Evolutionary conservation across 2,888 invertebrate genomes (phyloP), one percentile per base, ranked within the genome.

Genomic region (Apamea anceps): DNA sequence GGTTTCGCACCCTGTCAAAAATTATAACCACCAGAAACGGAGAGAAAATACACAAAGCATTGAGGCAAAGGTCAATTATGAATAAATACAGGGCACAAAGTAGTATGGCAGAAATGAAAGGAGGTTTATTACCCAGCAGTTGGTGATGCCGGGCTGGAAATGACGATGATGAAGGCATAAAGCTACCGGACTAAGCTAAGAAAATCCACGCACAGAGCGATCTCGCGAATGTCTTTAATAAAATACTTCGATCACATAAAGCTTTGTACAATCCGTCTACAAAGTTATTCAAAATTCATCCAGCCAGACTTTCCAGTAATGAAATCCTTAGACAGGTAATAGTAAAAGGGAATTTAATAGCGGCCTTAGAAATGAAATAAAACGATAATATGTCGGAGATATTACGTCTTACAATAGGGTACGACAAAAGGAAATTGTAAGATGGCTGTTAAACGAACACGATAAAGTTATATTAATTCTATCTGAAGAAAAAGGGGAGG

Each of bases 381-480:
- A 95, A 96, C 92, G 94, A 93, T 94, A 95, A 94, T 95, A 96
- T 93, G 94, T 95, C 92, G 91, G 90, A 93, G 94, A 93, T 92
- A 94, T 94, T 93, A 94, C 93, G 90, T 92, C 91, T 92, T 86
- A 96, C 95, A 96, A 96, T 95, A 88, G 95, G 92, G 93, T 85
- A 91, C 91, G 93, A 95, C 95, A 96, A 96, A 96, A 93, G 93
- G 93, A 94, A 93, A 93, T 92, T 93, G 92, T 93, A 91, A 94
- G 93, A 94, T 90, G 93, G 92, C 93, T 95, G 92, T 91, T 91
- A 89, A 92, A 91, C 84, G 92, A 92, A 91, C 89, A 91, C 92
- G 91, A 94, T 95, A 94, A 95, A 94, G 94, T 94, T 94, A 94
- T 94, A 94, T 91, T 93, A 93, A 94, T 92, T 91, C 86, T 84